phyloP scores from a whole-genome alignment of 2,888 invertebrate genomes.

The Adelphocoris suturalis region DNA sequence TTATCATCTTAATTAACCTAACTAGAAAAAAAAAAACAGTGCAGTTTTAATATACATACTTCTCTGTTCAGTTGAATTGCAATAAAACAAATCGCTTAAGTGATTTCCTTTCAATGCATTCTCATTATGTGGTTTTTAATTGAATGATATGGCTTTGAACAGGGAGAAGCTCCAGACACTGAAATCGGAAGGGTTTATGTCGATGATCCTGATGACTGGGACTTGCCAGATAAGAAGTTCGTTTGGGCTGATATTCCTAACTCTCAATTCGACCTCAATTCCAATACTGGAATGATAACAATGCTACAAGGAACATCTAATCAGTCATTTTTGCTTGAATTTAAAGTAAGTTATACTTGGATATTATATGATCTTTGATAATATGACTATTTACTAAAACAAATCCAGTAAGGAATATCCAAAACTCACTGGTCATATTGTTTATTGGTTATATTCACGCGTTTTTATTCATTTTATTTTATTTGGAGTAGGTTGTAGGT shows the following conservation, averaged over 20 bases:
- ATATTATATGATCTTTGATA: too few relatives aligned
- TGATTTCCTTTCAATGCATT: not conserved
- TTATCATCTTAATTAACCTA: too few relatives aligned
- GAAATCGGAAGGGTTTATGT: slow-evolving; percentile 96
- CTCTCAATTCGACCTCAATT: slow-evolving; percentile 86
- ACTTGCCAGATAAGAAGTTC: slow-evolving; percentile 93
- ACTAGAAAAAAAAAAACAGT: too few relatives aligned
- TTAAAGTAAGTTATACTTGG: slow-evolving; percentile 81
- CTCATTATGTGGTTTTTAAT: not conserved
- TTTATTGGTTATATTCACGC: too few relatives aligned
- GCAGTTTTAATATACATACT: too few relatives aligned
- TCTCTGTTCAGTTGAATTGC: too few relatives aligned
- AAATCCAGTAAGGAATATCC: too few relatives aligned
- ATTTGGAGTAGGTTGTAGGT: too few relatives aligned
- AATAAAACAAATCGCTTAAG: too few relatives aligned
- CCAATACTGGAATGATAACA: slow-evolving; percentile 91
- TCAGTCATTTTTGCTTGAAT: slow-evolving; percentile 87
- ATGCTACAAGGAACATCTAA: slow-evolving; percentile 88
- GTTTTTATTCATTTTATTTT: too few relatives aligned
- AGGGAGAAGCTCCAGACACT: slow-evolving; percentile 88
- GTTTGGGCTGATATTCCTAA: slow-evolving; percentile 83
- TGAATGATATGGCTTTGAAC: slow-evolving; percentile 71
- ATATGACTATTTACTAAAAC: too few relatives aligned
- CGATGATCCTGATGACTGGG: slow-evolving; percentile 98
- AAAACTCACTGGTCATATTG: too few relatives aligned